These are phyloP conservation scores for Conopomorpha cramerella DNA, from an alignment of 1,140 invertebrate genomes.

Conservation along the genomic window DNA sequence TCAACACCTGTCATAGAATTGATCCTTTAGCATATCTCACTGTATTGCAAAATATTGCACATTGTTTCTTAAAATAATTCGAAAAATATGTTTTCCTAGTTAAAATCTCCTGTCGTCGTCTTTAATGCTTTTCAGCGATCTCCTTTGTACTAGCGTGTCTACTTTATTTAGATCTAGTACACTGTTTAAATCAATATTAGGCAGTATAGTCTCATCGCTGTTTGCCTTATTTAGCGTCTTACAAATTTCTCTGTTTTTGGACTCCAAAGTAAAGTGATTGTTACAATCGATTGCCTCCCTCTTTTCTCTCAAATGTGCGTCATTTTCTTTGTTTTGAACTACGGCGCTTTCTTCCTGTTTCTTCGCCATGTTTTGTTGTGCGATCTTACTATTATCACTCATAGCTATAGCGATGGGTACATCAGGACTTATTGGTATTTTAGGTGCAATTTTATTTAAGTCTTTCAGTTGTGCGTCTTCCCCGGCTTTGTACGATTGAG, in stretches of 20 bases:
- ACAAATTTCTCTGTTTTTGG: background rate
- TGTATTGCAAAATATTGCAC: no score
- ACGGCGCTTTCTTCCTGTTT: constrained; percentile 4
- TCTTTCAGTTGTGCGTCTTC: constrained; percentile 19
- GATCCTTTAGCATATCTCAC: no score
- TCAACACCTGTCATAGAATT: no score
- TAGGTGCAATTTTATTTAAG: constrained; percentile 3
- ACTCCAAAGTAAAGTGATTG: background rate
- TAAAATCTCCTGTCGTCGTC: background rate
- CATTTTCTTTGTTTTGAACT: background rate
- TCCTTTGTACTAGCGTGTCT: background rate
- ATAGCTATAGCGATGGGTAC: constrained; percentile 16
- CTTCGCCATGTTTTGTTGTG: constrained; percentile 6
- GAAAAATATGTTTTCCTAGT: background rate
- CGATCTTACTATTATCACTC: constrained; percentile 9
- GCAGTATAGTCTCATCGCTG: background rate
- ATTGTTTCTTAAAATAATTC: no score
- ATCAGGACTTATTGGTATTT: constrained; percentile 11
- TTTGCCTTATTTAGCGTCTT: background rate
- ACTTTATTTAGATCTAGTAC: background rate
- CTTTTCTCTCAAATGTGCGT: background rate
- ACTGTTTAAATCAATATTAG: background rate
- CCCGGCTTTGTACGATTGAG: constrained; percentile 37
- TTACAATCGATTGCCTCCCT: background rate
- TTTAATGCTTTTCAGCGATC: background rate